phyloP scores from a whole-genome alignment of 2,797 vertebrate species.

The Astyanax mexicanus region DNA sequence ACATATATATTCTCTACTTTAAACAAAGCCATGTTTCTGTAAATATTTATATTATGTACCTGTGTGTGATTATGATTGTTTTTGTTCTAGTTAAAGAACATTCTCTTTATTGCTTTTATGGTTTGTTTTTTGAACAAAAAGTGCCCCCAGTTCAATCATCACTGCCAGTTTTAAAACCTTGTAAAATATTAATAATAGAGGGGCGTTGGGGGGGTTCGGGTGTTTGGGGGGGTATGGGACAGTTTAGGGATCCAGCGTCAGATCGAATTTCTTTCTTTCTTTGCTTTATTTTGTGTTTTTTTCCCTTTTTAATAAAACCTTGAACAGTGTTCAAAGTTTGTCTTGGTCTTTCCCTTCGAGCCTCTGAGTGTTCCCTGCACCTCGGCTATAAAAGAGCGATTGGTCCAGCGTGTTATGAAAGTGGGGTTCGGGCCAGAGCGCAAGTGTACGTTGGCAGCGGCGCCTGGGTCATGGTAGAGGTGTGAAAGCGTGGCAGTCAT shows the following conservation, averaged over 20 bases:
- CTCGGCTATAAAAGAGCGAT: constrained; percentile 10
- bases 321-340: constrained; percentile 50
- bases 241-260: constrained; percentile 33
- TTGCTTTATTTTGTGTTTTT: constrained; percentile 49
- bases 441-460: not conserved
- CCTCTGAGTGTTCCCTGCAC: not conserved
- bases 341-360: constrained; percentile 52
- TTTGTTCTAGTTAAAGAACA: no score
- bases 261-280: constrained; percentile 54
- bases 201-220: constrained; percentile 42
- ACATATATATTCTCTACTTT: no score
- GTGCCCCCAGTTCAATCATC: no score
- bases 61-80: constrained; percentile 75
- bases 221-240: constrained; percentile 6
- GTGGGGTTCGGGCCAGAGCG: not conserved
- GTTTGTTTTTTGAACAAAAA: no score
- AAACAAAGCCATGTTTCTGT: no score
- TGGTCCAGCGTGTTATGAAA: not conserved
- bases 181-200: constrained; percentile 57
- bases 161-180: constrained; percentile 74
- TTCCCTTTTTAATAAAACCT: constrained; percentile 77
- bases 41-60: no score
- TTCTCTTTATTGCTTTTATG: no score
- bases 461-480: not conserved
- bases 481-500: constrained; percentile 29